Evolutionary conservation across 37 sponge, comb jelly and placozoan genomes (phyloP), one percentile per base, ranked within the genome.

Genomic region (Cliona cf. orientalis): DNA sequence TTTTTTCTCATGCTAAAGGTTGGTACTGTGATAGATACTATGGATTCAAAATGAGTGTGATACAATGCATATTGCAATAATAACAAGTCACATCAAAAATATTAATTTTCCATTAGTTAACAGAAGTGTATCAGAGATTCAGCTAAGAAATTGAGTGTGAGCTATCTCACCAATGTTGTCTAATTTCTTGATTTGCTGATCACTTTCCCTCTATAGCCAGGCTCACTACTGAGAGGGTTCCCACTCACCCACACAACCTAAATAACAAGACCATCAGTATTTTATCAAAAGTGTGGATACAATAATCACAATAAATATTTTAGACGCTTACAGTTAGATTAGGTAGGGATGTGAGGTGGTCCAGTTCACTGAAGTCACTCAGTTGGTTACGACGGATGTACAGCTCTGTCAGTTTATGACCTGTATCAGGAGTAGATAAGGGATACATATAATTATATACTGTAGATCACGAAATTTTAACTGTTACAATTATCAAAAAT

Each of bases 161-260:
- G n/a, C n/a, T n/a, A n/a, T 2, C 76, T 46, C n/a, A 86, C 86
- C 65, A 32, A 31, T 6, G 60, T 71, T 84, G 40, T 89, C 90
- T 77, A 92, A 82, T 32, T 58, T 83, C 23, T n/a, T 43, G 22
- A 92, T 49, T 31, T 83, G 89, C 70, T 58, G 28, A 74, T 56
- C 41, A 92, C 72, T 19, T 44, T 33, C 1, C 56, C 46, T 42
- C 89, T 60, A 77, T 92, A 92, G 66, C 67, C 46, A 29, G 77
- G 32, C 39, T 41, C 78, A 4, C 28, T 28, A 22, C 63, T 63
- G 21, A 92, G 34, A 44, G 93, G 93, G 75, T 92, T 92, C 14
- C 83, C 93, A 69, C 77, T 84, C 46, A 92, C 44, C 93, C 93
- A 92, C 71, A 92, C 65, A 36, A 80, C 71, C 85, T 84, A 60